Evolutionary conservation across 2,797 vertebrate species (phyloP).

Genomic region (Rhynchotus rufescens): DNA sequence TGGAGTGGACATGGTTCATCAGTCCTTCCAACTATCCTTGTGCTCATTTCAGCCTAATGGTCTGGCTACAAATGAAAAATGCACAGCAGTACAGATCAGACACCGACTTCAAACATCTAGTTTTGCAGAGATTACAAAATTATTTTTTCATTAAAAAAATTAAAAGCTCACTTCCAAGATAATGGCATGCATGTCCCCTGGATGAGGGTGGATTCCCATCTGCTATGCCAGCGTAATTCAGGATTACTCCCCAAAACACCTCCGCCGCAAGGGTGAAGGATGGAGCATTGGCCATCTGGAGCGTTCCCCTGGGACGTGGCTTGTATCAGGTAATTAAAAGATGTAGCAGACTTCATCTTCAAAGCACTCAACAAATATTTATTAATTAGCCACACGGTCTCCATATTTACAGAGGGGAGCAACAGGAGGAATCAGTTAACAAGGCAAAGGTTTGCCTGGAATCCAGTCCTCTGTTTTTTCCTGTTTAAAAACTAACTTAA

Average conservation of each 20-base stretch:
- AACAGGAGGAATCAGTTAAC: not conserved
- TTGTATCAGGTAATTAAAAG: constrained; percentile 14
- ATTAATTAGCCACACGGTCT: constrained; percentile 2
- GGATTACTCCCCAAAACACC: not conserved
- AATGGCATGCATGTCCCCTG: not conserved
- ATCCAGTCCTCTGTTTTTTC: not conserved
- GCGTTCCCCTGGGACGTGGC: not conserved
- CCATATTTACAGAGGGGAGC: not conserved
- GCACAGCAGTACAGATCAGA: not conserved
- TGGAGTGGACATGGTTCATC: not conserved
- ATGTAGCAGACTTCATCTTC: not conserved
- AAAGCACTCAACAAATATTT: constrained; percentile 33
- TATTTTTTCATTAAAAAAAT: not conserved
- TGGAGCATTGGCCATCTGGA: constrained; percentile 10
- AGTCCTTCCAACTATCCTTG: not conserved
- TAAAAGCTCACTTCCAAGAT: not conserved
- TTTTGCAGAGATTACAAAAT: not conserved
- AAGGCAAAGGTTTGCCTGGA: not conserved
- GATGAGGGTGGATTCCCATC: not conserved
- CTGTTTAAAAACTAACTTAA: not conserved
- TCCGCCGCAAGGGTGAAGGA: not conserved
- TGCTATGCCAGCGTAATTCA: not conserved
- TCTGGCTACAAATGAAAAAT: not conserved
- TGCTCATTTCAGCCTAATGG: not conserved
- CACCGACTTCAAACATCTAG: not conserved